phyloP scores from a whole-genome alignment of 1,140 invertebrate genomes.

The Drosophila guanche region DNA sequence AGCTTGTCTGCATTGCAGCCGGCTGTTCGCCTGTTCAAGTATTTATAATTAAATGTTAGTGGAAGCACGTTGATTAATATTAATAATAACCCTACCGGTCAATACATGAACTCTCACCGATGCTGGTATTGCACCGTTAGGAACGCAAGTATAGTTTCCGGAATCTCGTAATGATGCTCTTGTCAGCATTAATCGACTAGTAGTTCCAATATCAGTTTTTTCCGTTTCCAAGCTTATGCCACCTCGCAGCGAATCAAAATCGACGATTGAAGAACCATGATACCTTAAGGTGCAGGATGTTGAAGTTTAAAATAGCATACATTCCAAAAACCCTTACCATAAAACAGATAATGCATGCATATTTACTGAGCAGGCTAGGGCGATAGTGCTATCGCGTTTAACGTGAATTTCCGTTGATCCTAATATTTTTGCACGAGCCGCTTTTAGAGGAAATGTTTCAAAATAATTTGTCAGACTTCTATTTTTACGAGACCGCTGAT shows the following conservation, averaged over 20 bases:
- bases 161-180: constrained; percentile 93
- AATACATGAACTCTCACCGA: constrained; percentile 94
- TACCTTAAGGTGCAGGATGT: constrained; percentile 84
- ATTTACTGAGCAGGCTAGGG: constrained; percentile 93
- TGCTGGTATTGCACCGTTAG: constrained; percentile 93
- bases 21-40: constrained; percentile 87
- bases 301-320: not conserved
- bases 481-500: not conserved
- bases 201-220: constrained; percentile 93
- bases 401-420: constrained; percentile 94
- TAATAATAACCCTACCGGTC: constrained; percentile 87
- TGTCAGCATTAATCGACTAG: constrained; percentile 94
- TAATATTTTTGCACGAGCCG: constrained; percentile 92
- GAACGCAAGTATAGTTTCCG: constrained; percentile 94
- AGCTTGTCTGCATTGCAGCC: constrained; percentile 91
- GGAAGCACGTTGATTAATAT: no score
- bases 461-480: not conserved
- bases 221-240: constrained; percentile 96
- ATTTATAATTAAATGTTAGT: not conserved
- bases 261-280: constrained; percentile 90
- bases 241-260: constrained; percentile 93
- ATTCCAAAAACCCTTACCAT: constrained; percentile 53
- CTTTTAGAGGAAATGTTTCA: constrained; percentile 83
- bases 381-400: constrained; percentile 95
- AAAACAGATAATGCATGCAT: constrained; percentile 89